Conservation (phyloP, 2,888 invertebrate species). For the Xestia ashworthii region DNA sequence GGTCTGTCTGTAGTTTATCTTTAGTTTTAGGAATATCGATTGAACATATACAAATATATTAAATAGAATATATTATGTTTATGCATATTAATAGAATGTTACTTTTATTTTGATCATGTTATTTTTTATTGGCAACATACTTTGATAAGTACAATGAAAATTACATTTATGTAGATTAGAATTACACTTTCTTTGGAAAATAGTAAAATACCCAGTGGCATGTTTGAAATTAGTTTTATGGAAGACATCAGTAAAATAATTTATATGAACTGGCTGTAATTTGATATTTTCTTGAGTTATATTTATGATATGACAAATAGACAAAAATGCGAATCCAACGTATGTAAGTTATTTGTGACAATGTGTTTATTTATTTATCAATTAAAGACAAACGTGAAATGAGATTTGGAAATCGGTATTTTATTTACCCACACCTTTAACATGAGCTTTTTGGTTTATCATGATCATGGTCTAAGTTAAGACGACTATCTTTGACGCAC, state of each 20-base stretch:
- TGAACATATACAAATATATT: slow-evolving; percentile 22
- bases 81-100: slow-evolving; percentile 1
- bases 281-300: slow-evolving; percentile 22
- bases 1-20: slow-evolving; percentile 15
- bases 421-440: slow-evolving; percentile 27
- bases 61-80: too few species aligned
- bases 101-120: slow-evolving; percentile 5
- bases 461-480: too few species aligned
- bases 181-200: slow-evolving; percentile 52
- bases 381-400: slow-evolving; percentile 59
- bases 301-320: too few species aligned
- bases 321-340: too few species aligned
- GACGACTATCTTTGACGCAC: too few species aligned
- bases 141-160: slow-evolving; percentile 22
- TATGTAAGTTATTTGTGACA: slow-evolving; percentile 40
- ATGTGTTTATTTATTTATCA: slow-evolving; percentile 61
- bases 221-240: slow-evolving; percentile 18
- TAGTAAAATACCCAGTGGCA: slow-evolving; percentile 23
- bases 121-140: too few species aligned
- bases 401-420: slow-evolving; percentile 45
- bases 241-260: slow-evolving; percentile 2
- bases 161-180: slow-evolving; percentile 32
- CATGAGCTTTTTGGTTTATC: too few species aligned
- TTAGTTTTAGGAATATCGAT: slow-evolving; percentile 27
- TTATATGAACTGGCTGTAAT: slow-evolving; percentile 48